Evolutionary conservation across 2,797 vertebrate genomes (phyloP).

Genomic region (Hybognathus amarus): DNA sequence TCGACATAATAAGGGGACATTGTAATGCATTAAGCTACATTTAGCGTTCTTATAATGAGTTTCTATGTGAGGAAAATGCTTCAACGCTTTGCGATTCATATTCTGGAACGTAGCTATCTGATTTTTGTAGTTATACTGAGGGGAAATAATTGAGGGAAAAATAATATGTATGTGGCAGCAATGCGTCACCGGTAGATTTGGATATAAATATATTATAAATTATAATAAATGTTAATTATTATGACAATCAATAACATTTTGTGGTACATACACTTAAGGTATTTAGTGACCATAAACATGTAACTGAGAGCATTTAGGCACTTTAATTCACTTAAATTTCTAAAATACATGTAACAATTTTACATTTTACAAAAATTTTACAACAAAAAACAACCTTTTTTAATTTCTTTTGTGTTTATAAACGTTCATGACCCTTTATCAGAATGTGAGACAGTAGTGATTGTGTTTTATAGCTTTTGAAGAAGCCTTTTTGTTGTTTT

Average conservation of each 20-base stretch:
- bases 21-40: no score
- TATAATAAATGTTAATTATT: neutral
- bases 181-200: no score
- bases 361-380: no score
- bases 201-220: neutral
- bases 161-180: no score
- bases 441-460: neutral
- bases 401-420: neutral
- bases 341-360: neutral
- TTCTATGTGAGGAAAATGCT: no score
- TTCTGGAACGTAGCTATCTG: no score
- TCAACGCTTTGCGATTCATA: no score
- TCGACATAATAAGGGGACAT: no score
- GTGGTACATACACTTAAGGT: neutral
- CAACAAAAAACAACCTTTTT: no score
- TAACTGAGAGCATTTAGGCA: neutral
- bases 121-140: no score
- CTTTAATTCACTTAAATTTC: neutral
- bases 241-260: neutral
- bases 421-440: neutral
- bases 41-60: no score
- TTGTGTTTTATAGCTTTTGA: slow-evolving; percentile 2
- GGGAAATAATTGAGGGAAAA: no score
- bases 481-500: slow-evolving; percentile 28
- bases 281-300: neutral